phyloP scores from a whole-genome alignment of 2,113 vertebrate genomes.

The Chrysochloris asiatica region DNA sequence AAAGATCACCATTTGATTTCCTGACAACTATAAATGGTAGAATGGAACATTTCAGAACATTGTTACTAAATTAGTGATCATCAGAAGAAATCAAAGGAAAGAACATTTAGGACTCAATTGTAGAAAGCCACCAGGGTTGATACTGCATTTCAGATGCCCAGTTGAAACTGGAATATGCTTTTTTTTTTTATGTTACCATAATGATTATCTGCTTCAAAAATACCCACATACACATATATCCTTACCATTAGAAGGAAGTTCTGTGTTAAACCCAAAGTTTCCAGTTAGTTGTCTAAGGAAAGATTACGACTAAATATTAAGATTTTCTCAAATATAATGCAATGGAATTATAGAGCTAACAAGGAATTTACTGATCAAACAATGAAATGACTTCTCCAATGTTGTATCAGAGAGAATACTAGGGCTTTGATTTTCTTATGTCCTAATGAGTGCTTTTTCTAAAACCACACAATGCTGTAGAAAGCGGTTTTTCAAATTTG shows the following conservation, averaged over 20 bases:
- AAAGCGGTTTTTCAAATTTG: background rate
- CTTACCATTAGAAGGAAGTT: background rate
- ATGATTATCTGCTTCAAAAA: slow-evolving; percentile 14
- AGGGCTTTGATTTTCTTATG: background rate
- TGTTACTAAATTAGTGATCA: slow-evolving; percentile 32
- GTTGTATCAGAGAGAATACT: background rate
- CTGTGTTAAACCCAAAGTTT: background rate
- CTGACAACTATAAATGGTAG: background rate
- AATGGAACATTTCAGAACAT: slow-evolving; percentile 40
- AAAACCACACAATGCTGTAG: background rate
- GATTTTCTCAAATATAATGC: background rate
- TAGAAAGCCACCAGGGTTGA: background rate
- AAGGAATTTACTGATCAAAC: background rate
- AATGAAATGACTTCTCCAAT: background rate
- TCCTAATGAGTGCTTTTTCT: background rate
- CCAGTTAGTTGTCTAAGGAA: background rate
- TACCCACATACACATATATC: background rate
- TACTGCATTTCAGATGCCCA: background rate
- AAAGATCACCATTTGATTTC: background rate
- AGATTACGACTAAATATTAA: background rate
- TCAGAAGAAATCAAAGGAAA: slow-evolving; percentile 19
- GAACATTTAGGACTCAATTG: slow-evolving; percentile 10
- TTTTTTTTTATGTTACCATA: background rate
- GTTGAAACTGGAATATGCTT: background rate
- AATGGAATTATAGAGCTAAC: background rate